phyloP scores from a whole-genome alignment of 2,797 vertebrate genomes.

The Manis crassicaudata region DNA sequence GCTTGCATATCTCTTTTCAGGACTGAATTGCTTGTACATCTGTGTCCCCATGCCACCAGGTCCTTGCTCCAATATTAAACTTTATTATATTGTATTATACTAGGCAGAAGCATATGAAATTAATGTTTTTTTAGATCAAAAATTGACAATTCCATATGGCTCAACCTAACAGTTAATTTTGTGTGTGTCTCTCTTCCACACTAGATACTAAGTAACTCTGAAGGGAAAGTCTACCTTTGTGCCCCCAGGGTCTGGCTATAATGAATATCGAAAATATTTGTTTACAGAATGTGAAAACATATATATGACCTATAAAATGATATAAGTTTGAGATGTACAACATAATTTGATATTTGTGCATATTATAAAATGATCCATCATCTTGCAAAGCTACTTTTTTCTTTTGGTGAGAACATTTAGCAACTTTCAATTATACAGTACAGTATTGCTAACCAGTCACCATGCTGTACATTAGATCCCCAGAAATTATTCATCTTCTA shows the following conservation, averaged over 20 bases:
- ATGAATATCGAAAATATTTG: neutral
- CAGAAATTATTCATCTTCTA: neutral
- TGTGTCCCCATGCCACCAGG: neutral
- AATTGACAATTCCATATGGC: neutral
- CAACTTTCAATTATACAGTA: neutral
- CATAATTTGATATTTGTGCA: neutral
- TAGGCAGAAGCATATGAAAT: neutral
- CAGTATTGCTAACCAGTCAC: neutral
- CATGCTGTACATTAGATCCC: neutral
- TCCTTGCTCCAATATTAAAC: neutral
- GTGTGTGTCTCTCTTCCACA: neutral
- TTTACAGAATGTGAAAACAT: neutral
- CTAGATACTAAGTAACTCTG: neutral
- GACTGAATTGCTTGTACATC: neutral
- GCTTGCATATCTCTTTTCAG: neutral
- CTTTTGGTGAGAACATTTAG: neutral
- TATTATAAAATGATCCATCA: neutral
- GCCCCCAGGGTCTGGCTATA: neutral
- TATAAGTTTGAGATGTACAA: neutral
- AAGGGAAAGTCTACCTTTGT: neutral
- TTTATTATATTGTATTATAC: neutral
- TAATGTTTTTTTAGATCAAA: neutral
- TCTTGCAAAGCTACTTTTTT: neutral
- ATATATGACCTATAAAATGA: neutral
- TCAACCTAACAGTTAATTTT: slow-evolving; percentile 1